phyloP scores from a whole-genome alignment of 2,797 vertebrate species.

The Chelon labrosus region DNA sequence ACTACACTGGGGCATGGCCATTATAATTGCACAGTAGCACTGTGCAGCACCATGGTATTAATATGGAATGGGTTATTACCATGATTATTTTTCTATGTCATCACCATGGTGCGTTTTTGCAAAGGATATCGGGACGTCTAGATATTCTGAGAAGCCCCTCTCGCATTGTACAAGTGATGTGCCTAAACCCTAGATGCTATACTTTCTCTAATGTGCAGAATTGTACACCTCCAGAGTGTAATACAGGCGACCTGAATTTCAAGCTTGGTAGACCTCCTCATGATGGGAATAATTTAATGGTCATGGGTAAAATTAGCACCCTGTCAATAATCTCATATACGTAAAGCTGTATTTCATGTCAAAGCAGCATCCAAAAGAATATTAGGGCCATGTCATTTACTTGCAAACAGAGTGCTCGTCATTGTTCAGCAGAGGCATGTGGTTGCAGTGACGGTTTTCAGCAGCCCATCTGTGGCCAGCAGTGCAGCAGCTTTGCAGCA shows the following conservation, averaged over 20 bases:
- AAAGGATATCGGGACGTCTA: neutral
- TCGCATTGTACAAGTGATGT: neutral
- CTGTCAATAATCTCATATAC: neutral
- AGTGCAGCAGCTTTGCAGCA: slow-evolving; percentile 91
- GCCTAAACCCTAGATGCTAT: neutral
- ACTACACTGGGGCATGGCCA: too few relatives aligned
- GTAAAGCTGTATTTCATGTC: neutral
- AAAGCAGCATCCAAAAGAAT: neutral
- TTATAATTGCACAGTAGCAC: too few relatives aligned
- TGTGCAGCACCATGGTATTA: too few relatives aligned
- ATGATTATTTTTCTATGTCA: too few relatives aligned
- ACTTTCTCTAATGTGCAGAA: neutral
- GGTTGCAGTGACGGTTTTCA: slow-evolving; percentile 86
- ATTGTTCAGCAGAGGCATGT: slow-evolving; percentile 73
- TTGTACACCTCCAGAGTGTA: neutral
- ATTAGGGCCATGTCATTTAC: slow-evolving; percentile 71
- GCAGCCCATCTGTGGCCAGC: slow-evolving; percentile 92
- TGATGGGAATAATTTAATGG: too few relatives aligned
- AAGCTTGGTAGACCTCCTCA: too few relatives aligned
- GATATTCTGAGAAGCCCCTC: neutral
- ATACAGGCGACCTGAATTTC: neutral
- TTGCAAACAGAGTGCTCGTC: slow-evolving; percentile 87
- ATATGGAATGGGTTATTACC: too few relatives aligned
- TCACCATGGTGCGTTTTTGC: neutral
- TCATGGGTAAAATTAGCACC: neutral